These are phyloP conservation scores for Diacarnus erythraeanus DNA, from an alignment of 37 sponge, comb jelly and placozoan genomes.

Conservation along the genomic window DNA sequence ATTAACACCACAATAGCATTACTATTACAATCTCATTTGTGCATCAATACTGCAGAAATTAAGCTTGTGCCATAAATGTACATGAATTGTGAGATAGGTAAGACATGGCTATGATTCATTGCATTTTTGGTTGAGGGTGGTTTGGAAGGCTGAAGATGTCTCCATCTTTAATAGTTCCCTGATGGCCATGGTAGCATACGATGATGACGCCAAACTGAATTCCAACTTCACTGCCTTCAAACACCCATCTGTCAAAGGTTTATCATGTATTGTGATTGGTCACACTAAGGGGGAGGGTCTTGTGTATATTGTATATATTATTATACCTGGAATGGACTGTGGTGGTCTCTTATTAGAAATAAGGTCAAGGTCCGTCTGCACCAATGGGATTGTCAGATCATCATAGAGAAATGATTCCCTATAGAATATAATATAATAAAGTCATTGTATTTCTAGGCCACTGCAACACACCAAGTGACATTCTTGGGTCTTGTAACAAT, in stretches of 20 bases:
- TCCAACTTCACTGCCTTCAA: conserved; percentile 57
- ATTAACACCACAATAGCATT: too few species aligned
- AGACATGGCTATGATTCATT: not conserved
- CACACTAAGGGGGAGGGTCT: not conserved
- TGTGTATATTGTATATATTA: not conserved
- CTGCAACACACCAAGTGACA: conserved; percentile 57
- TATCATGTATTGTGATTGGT: not conserved
- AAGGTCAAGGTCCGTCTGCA: conserved; percentile 62
- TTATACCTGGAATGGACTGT: conserved; percentile 15
- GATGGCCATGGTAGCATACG: conserved; percentile 94
- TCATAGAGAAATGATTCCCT: conserved; percentile 39
- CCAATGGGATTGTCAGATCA: conserved; percentile 64
- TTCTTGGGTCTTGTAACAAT: conserved; percentile 67
- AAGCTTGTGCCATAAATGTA: not conserved
- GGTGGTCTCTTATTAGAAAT: conserved; percentile 33
- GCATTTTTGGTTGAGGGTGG: conserved; percentile 30
- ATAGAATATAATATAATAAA: too few species aligned
- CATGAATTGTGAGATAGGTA: too few species aligned
- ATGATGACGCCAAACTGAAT: conserved; percentile 77
- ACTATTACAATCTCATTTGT: too few species aligned
- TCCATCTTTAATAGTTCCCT: conserved; percentile 81
- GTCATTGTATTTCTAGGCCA: too few species aligned
- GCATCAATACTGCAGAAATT: too few species aligned
- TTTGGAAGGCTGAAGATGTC: conserved; percentile 73
- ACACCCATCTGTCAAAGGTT: conserved; percentile 8